A percentile compares a stretch with the other conserved stretches of the same genome.
Evolutionary conservation across 2,797 vertebrate species (phyloP).

Genomic region (Artibeus jamaicensis): DNA sequence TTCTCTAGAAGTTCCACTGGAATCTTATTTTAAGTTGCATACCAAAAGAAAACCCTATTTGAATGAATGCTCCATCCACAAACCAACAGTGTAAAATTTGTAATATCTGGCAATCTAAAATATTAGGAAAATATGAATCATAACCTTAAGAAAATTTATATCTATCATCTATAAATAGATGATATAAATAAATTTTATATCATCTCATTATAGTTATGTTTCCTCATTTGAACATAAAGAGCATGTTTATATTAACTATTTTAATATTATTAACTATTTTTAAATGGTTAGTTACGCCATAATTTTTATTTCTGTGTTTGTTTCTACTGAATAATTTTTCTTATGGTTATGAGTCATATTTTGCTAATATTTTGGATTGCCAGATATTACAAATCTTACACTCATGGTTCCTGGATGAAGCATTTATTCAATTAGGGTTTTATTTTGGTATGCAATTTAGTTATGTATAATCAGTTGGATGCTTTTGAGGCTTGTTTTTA

Average conservation of each 20-base stretch:
- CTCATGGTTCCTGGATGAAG: neutral
- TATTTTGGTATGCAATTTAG: neutral
- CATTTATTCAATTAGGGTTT: conserved; percentile 16
- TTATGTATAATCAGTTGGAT: neutral
- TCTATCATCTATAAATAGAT: too few relatives aligned
- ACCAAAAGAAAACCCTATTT: conserved; percentile 2
- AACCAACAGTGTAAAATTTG: neutral
- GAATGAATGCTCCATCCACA: neutral
- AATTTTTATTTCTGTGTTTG: neutral
- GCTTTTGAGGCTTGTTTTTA: neutral
- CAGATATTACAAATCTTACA: neutral
- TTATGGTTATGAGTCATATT: neutral
- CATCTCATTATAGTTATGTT: neutral
- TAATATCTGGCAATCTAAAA: neutral
- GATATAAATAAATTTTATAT: neutral
- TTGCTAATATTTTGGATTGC: neutral
- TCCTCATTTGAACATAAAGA: neutral
- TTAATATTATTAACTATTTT: neutral
- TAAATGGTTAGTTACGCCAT: neutral
- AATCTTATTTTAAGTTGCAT: neutral
- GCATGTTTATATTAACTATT: neutral
- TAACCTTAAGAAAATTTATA: neutral
- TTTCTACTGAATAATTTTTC: neutral
- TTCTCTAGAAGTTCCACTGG: neutral
- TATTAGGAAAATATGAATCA: neutral